Evolutionary conservation across 1,140 invertebrate species (phyloP).

Genomic region (Drosophila obscura): DNA sequence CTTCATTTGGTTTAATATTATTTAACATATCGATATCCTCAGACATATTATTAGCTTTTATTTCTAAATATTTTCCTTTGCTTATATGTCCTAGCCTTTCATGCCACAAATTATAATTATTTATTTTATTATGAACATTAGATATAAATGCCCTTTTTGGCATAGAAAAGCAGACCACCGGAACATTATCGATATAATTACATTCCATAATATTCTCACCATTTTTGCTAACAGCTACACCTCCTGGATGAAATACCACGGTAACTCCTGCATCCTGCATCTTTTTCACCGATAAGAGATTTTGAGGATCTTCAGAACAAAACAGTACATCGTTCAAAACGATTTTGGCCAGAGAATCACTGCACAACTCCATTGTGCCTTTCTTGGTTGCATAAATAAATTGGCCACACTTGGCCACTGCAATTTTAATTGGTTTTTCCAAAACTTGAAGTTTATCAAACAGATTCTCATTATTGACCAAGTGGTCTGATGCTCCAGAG

Average conservation of each 20-base stretch:
- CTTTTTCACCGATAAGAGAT: conserved; percentile 36
- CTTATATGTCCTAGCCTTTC: no score
- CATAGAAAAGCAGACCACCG: neutral
- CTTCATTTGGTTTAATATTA: neutral
- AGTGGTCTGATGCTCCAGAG: no score
- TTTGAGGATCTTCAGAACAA: conserved; percentile 29
- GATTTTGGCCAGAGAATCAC: conserved; percentile 10
- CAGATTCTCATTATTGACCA: no score
- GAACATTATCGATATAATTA: conserved; percentile 53
- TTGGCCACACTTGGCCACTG: no score
- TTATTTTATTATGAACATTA: neutral
- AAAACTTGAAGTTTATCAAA: no score
- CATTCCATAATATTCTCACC: conserved; percentile 8
- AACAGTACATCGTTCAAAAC: conserved; percentile 27
- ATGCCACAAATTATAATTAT: neutral
- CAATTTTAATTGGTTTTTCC: no score
- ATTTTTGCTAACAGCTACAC: conserved; percentile 13
- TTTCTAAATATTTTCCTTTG: no score
- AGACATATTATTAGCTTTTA: no score
- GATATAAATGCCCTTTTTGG: neutral
- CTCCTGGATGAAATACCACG: conserved; percentile 21
- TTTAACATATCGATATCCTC: no score
- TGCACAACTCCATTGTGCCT: conserved; percentile 1
- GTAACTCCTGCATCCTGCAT: conserved; percentile 34
- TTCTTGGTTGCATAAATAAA: no score